Percentiles rank a stretch among this genome's conserved stretches.
phyloP scores from a whole-genome alignment of 2,888 invertebrate species.

The Acronicta leporina region DNA sequence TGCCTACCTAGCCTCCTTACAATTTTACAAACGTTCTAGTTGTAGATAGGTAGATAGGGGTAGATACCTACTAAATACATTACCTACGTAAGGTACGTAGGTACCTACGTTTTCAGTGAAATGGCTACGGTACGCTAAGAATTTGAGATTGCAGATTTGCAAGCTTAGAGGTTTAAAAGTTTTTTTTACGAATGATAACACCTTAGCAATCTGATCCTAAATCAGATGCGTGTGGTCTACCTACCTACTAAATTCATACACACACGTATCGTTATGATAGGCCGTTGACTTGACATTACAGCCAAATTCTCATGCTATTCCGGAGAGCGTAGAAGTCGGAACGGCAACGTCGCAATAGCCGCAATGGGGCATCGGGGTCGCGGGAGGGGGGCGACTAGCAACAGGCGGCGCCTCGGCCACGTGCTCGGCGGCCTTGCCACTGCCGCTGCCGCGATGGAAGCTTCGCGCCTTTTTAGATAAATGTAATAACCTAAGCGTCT shows the following conservation, averaged over 20 bases:
- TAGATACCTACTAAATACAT: conserved; percentile 16
- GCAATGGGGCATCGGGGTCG: conserved; percentile 52
- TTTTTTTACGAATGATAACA: background rate
- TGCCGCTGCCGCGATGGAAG: conserved; percentile 74
- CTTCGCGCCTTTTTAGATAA: conserved; percentile 85
- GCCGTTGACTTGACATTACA: conserved; percentile 68
- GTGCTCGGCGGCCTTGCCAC: conserved; percentile 86
- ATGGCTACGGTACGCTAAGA: conserved; percentile 4
- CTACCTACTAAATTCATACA: conserved; percentile 31
- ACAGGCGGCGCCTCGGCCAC: conserved; percentile 86
- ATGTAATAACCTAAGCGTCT: conserved; percentile 56
- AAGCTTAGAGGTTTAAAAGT: background rate
- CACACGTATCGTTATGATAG: conserved; percentile 57
- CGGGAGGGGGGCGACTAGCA: conserved; percentile 74
- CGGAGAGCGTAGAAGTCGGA: conserved; percentile 66
- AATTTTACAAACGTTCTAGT: conserved; percentile 36
- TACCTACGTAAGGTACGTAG: too few relatives aligned
- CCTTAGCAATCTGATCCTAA: conserved; percentile 8
- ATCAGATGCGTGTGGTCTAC: conserved; percentile 17
- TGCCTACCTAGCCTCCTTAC: conserved; percentile 35
- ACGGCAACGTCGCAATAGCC: conserved; percentile 81
- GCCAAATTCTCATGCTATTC: conserved; percentile 71
- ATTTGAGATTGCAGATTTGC: too few relatives aligned
- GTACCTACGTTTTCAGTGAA: conserved; percentile 30
- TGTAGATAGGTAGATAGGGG: too few relatives aligned